These are phyloP conservation scores for Papilio xuthus DNA, from an alignment of 1,140 invertebrate genomes.

Conservation along the genomic window DNA sequence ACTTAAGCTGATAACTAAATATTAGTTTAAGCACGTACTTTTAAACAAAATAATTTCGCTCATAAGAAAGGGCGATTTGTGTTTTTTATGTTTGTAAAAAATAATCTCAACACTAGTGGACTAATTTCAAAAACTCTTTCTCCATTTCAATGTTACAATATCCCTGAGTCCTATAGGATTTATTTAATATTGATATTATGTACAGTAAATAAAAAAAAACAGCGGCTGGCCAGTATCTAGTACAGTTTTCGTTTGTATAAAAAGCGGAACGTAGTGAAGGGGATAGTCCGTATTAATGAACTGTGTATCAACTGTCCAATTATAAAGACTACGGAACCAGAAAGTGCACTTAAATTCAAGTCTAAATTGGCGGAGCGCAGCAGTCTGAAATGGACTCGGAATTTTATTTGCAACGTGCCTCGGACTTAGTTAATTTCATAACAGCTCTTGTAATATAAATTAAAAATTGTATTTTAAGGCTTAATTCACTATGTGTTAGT, in stretches of 20 bases:
- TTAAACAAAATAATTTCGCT: background rate
- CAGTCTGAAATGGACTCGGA: background rate
- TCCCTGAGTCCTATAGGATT: background rate
- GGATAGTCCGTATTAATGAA: conserved; percentile 7
- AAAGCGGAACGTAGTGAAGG: background rate
- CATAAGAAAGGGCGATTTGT: too few relatives aligned
- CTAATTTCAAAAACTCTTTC: too few relatives aligned
- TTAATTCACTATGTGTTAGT: too few relatives aligned
- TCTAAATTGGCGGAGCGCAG: conserved; percentile 17
- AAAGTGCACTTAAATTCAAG: conserved; percentile 19
- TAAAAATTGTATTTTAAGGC: background rate
- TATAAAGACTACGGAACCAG: conserved; percentile 15
- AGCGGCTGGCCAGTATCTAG: background rate
- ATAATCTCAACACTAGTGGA: background rate
- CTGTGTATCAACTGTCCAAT: conserved; percentile 28
- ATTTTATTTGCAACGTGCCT: conserved; percentile 5
- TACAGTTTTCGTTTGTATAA: background rate
- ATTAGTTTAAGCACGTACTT: background rate
- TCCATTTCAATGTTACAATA: background rate
- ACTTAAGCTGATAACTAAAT: background rate
- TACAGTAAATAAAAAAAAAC: background rate
- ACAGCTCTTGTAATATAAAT: background rate
- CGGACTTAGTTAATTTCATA: conserved; percentile 10
- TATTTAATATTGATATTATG: background rate
- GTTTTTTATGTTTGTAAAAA: background rate